These are phyloP conservation scores for Lycocerus yunnanus DNA, from an alignment of 2,888 invertebrate genomes.

Conservation along the genomic window DNA sequence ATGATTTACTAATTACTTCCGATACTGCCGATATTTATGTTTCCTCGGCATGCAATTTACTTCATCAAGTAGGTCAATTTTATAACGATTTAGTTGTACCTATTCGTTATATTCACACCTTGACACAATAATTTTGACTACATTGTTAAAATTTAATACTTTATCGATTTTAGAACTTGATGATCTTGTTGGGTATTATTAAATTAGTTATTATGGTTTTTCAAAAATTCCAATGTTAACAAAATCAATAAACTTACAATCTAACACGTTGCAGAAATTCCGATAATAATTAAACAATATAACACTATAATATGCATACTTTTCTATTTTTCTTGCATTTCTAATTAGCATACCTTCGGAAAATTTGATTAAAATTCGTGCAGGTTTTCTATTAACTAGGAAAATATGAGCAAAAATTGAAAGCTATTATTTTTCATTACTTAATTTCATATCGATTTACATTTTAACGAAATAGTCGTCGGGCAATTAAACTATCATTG, in stretches of 20 bases:
- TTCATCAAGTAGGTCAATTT: slow-evolving; percentile 36
- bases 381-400: not conserved
- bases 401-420: too few relatives aligned
- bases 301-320: not conserved
- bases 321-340: too few relatives aligned
- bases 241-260: not conserved
- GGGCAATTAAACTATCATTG: not conserved
- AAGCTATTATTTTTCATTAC: too few relatives aligned
- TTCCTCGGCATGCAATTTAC: slow-evolving; percentile 41
- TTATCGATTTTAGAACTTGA: not conserved
- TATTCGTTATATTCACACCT: not conserved
- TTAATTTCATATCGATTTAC: not conserved
- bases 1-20: slow-evolving; percentile 52
- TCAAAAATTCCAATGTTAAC: not conserved
- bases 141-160: not conserved
- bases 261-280: not conserved
- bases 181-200: not conserved
- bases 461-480: not conserved
- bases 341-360: not conserved
- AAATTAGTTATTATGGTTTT: not conserved
- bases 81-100: not conserved
- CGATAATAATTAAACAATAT: not conserved
- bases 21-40: slow-evolving; percentile 42
- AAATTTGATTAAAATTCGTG: not conserved
- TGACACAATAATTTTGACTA: not conserved